phyloP scores from a whole-genome alignment of 2,888 invertebrate genomes.

The Phymatocera aterrima region DNA sequence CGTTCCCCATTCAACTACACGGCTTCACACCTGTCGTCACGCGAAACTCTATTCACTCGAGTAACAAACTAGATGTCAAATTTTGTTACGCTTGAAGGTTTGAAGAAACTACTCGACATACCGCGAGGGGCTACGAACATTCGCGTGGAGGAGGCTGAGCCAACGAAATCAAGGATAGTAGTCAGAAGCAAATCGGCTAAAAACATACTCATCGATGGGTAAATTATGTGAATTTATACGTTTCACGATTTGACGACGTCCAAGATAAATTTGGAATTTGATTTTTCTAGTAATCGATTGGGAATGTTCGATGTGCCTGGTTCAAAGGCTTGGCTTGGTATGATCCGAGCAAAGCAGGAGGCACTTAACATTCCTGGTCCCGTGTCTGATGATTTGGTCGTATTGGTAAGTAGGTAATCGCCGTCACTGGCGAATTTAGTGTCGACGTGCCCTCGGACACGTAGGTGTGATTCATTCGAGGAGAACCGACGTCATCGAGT shows the following conservation, averaged over 20 bases:
- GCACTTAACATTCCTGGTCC: conserved; percentile 76
- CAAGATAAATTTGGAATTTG: conserved; percentile 14
- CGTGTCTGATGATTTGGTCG: conserved; percentile 73
- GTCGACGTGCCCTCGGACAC: background rate
- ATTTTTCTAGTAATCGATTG: conserved; percentile 65
- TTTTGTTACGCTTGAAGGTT: conserved; percentile 49
- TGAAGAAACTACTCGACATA: conserved; percentile 71
- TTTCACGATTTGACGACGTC: background rate
- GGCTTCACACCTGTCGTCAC: background rate
- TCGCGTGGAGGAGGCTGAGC: conserved; percentile 75
- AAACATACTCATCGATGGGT: conserved; percentile 75
- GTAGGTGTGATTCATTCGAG: background rate
- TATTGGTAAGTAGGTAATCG: conserved; percentile 71
- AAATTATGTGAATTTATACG: conserved; percentile 53
- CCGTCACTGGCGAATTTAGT: background rate
- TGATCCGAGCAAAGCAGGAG: conserved; percentile 68
- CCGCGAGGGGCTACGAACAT: conserved; percentile 76
- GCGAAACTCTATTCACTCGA: background rate
- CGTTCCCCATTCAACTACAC: conserved; percentile 44
- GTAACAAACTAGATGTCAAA: background rate
- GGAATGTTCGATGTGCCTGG: conserved; percentile 70
- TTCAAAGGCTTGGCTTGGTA: conserved; percentile 70
- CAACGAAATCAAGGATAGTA: conserved; percentile 76
- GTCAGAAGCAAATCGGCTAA: conserved; percentile 72
- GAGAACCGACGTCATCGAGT: background rate